phyloP scores from a whole-genome alignment of 30 jellyfish, hydroid and myxozoan species.

The Hydra vulgaris region DNA sequence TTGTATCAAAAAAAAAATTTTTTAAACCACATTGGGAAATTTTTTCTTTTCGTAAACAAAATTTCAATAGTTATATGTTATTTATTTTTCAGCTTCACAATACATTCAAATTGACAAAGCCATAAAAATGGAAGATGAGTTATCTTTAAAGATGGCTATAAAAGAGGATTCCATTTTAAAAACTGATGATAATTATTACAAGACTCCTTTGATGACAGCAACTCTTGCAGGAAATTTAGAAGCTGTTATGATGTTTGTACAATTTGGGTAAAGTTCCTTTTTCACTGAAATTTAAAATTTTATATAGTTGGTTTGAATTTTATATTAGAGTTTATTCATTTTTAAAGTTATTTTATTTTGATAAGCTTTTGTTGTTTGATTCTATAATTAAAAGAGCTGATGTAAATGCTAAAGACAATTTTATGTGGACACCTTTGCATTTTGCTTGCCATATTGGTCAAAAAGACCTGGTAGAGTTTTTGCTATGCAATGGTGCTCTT shows the following conservation, averaged over 20 bases:
- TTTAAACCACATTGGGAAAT: too few relatives aligned
- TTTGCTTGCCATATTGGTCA: slow-evolving; percentile 93
- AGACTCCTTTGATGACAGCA: slow-evolving; percentile 87
- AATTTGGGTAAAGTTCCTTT: slow-evolving; percentile 36
- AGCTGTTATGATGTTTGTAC: slow-evolving; percentile 56
- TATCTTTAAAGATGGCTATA: slow-evolving; percentile 63
- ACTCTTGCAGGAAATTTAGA: slow-evolving; percentile 78
- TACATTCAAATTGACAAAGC: slow-evolving; percentile 66
- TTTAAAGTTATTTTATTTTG: neutral
- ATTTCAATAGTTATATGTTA: neutral
- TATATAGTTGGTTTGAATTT: too few relatives aligned
- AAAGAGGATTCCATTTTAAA: slow-evolving; percentile 54
- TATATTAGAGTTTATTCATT: too few relatives aligned
- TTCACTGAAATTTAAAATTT: neutral
- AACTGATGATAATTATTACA: slow-evolving; percentile 65
- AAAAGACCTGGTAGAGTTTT: slow-evolving; percentile 53
- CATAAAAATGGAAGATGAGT: slow-evolving; percentile 48
- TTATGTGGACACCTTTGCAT: slow-evolving; percentile 90
- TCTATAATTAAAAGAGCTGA: slow-evolving; percentile 58
- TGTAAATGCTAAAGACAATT: slow-evolving; percentile 70
- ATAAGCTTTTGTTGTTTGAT: neutral
- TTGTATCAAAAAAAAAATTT: too few relatives aligned
- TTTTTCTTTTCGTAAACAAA: too few relatives aligned
- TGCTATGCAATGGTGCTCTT: slow-evolving; percentile 74
- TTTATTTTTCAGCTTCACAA: slow-evolving; percentile 35